Percentiles rank a stretch among this genome's conserved stretches.
Evolutionary conservation across 2,888 invertebrate species (phyloP).

Genomic region (Eueremaeus valkanovi): DNA sequence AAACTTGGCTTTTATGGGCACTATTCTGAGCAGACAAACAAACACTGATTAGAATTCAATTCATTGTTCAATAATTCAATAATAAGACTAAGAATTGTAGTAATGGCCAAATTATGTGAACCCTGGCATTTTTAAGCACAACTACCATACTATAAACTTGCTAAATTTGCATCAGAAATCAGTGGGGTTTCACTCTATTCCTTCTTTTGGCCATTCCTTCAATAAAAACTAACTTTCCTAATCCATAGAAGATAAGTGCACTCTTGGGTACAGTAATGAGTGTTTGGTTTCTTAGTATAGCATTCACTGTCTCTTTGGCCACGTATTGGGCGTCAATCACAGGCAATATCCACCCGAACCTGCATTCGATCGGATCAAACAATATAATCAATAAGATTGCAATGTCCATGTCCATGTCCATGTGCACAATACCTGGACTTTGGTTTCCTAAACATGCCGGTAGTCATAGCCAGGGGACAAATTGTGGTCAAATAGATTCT

Average conservation of each 20-base stretch:
- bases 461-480: slow-evolving; percentile 42
- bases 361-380: too few relatives aligned
- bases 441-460: slow-evolving; percentile 42
- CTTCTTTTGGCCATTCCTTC: neutral
- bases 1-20: slow-evolving; percentile 36
- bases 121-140: too few relatives aligned
- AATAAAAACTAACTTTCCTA: slow-evolving; percentile 40
- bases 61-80: too few relatives aligned
- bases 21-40: slow-evolving; percentile 34
- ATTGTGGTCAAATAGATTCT: slow-evolving; percentile 40
- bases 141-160: too few relatives aligned
- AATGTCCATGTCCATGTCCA: too few relatives aligned
- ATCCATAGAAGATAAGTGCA: slow-evolving; percentile 23
- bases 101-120: too few relatives aligned
- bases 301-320: slow-evolving; percentile 73
- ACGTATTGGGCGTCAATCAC: slow-evolving; percentile 78
- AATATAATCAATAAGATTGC: too few relatives aligned
- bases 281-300: slow-evolving; percentile 69
- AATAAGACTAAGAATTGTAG: too few relatives aligned
- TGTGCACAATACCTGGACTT: slow-evolving; percentile 10
- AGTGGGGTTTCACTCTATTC: neutral
- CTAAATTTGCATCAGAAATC: too few relatives aligned
- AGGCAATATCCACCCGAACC: slow-evolving; percentile 59
- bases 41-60: too few relatives aligned
- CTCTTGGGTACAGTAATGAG: slow-evolving; percentile 67